phyloP scores from a whole-genome alignment of 2,797 vertebrate species.

The Leontocebus nigricollis region DNA sequence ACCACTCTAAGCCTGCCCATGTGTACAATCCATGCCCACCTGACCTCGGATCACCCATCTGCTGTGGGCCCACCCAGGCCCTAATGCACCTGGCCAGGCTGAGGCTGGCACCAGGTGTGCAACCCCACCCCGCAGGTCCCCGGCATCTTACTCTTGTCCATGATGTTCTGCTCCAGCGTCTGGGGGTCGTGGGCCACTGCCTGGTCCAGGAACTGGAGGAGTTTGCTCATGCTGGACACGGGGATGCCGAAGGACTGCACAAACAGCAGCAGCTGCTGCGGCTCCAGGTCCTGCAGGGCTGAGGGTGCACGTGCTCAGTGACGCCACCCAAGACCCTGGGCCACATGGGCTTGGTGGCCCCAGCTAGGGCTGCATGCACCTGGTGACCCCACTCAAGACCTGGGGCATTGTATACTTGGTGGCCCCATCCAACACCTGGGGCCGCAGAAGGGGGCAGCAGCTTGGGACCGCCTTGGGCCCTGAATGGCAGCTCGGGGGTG shows the following conservation, averaged over 20 bases:
- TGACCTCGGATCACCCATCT: background rate
- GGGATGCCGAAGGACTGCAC: slow-evolving; percentile 99
- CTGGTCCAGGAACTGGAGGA: slow-evolving; percentile 97
- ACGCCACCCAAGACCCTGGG: background rate
- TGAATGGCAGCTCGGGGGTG: too few relatives aligned
- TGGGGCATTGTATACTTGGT: fast-evolving
- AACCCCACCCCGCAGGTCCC: background rate
- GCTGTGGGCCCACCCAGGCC: background rate
- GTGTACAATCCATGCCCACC: too few relatives aligned
- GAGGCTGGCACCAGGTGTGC: background rate
- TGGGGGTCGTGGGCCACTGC: slow-evolving; percentile 96
- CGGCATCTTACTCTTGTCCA: slow-evolving; percentile 95
- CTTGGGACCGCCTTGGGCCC: background rate
- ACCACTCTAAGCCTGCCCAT: background rate
- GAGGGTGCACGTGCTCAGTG: fast-evolving
- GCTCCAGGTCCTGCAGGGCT: slow-evolving; percentile 97
- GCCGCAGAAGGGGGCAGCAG: fast-evolving
- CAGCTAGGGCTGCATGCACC: too few relatives aligned
- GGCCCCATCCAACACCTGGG: fast-evolving
- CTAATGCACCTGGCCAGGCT: too few relatives aligned
- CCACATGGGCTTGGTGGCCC: background rate
- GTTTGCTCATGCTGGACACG: slow-evolving; percentile 99
- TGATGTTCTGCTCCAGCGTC: slow-evolving; percentile 96
- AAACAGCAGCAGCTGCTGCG: slow-evolving; percentile 96
- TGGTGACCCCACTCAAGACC: background rate